phyloP scores from a whole-genome alignment of 2,113 vertebrate species.

The human region DNA sequence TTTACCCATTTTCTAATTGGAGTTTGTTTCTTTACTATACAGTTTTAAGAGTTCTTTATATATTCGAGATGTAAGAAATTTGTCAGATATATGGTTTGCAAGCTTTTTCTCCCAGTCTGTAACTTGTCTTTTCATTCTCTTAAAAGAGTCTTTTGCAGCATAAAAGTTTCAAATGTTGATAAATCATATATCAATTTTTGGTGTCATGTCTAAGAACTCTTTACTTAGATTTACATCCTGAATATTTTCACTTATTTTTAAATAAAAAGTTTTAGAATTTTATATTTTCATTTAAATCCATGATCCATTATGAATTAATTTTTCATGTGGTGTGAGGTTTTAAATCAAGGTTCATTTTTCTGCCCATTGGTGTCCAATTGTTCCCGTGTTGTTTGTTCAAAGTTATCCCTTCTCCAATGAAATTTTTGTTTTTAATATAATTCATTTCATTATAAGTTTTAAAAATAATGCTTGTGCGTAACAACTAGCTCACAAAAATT shows the following conservation, averaged over 20 bases:
- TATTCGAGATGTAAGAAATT: background rate
- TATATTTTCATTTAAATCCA: slow-evolving; percentile 9
- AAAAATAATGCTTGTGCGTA: background rate
- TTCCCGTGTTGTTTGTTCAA: background rate
- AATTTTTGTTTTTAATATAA: slow-evolving; percentile 1
- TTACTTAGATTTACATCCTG: background rate
- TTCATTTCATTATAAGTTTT: background rate
- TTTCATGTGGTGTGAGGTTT: background rate
- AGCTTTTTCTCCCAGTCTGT: background rate
- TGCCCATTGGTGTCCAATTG: background rate
- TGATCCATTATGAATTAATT: background rate
- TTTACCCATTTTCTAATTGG: background rate
- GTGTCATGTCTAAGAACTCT: background rate
- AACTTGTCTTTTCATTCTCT: background rate
- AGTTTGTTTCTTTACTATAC: background rate
- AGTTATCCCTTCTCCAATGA: background rate
- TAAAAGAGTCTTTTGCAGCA: background rate
- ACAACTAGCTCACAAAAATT: background rate
- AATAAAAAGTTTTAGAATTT: background rate
- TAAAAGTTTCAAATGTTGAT: background rate
- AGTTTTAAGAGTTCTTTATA: background rate
- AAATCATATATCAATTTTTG: background rate
- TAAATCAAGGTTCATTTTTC: background rate
- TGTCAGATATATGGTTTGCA: background rate
- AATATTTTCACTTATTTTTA: background rate